phyloP scores from a whole-genome alignment of 35 echinoderm and acorn worm genomes.

The Nesometra sesokonis region DNA sequence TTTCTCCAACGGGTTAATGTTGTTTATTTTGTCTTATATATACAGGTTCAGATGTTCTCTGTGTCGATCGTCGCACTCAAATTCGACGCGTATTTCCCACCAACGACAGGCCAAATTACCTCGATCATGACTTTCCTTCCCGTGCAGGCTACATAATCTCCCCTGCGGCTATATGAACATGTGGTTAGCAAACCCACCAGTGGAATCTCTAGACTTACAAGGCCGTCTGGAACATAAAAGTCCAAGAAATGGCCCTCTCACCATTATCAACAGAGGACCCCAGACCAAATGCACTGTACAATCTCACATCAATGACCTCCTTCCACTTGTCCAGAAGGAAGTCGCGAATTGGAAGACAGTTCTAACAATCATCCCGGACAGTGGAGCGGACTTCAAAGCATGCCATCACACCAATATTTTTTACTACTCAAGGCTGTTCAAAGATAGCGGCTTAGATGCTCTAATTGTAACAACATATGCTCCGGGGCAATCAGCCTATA shows the following conservation, averaged over 20 bases:
- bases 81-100: slow-evolving; percentile 28
- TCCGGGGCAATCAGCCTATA: slow-evolving; percentile 28
- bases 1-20: too few relatives aligned
- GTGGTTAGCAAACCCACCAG: background rate
- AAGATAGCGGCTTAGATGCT: slow-evolving; percentile 3
- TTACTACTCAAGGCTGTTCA: slow-evolving; percentile 18
- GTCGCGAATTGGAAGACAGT: slow-evolving; percentile 1
- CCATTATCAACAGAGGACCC: slow-evolving; percentile 15
- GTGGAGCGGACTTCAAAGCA: slow-evolving; percentile 44
- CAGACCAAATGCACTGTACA: slow-evolving; percentile 14
- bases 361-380: slow-evolving; percentile 11
- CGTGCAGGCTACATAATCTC: slow-evolving; percentile 30
- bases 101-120: slow-evolving; percentile 17
- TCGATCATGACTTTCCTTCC: slow-evolving; percentile 40
- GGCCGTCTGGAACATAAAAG: background rate
- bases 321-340: background rate
- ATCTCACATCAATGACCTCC: slow-evolving; percentile 26
- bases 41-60: background rate
- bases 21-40: too few relatives aligned
- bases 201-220: background rate
- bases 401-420: slow-evolving; percentile 30
- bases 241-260: background rate
- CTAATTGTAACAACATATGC: slow-evolving; percentile 24
- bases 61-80: slow-evolving; percentile 20
- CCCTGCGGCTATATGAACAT: slow-evolving; percentile 41